These are phyloP conservation scores for Apodemia zela DNA, from an alignment of 2,888 invertebrate genomes.

Conservation along the genomic window DNA sequence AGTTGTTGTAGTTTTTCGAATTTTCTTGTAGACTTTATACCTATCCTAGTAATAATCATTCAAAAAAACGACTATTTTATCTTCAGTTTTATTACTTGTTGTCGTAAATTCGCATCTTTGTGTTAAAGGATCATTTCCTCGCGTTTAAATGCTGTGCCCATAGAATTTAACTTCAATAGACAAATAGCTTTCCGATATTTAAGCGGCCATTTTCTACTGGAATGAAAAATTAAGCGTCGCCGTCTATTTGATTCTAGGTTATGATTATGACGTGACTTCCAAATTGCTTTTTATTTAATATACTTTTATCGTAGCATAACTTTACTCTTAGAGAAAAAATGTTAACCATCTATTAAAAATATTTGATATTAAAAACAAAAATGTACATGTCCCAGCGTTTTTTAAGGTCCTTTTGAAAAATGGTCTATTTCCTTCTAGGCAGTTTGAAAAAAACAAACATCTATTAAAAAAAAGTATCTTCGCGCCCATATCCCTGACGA, in stretches of 20 bases:
- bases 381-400: too few relatives aligned
- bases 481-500: too few relatives aligned
- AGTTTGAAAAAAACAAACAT: too few relatives aligned
- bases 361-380: too few relatives aligned
- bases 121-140: background rate
- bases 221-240: background rate
- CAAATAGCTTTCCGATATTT: constrained; percentile 3
- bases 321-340: background rate
- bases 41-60: too few relatives aligned
- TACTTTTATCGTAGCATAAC: background rate
- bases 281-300: background rate
- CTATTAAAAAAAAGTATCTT: too few relatives aligned
- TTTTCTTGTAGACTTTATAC: too few relatives aligned
- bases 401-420: too few relatives aligned
- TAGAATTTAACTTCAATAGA: constrained; percentile 2
- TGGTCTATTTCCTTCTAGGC: too few relatives aligned
- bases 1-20: too few relatives aligned
- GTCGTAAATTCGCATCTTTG: background rate
- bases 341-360: too few relatives aligned
- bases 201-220: background rate
- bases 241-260: background rate
- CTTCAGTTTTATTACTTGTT: background rate
- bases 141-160: background rate
- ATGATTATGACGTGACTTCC: background rate
- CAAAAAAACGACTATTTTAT: too few relatives aligned